These are phyloP conservation scores for Nematostella vectensis DNA, from an alignment of 92 coral and sea anemone species.

Conservation along the genomic window DNA sequence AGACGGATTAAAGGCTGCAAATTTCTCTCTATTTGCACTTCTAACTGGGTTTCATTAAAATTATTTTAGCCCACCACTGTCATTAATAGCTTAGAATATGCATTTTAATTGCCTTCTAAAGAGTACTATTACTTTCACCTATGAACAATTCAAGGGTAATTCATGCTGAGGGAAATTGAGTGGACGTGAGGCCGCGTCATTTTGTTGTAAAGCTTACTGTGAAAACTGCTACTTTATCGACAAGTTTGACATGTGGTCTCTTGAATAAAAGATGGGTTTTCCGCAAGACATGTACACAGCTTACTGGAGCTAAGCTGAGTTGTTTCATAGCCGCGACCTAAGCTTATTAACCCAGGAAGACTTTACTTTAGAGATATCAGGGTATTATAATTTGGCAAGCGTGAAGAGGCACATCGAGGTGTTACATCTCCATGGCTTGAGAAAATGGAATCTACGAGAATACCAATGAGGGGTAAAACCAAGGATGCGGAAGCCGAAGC, in stretches of 20 bases:
- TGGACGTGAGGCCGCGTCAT: background rate
- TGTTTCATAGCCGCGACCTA: background rate
- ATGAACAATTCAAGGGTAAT: conserved; percentile 2
- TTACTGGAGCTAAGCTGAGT: background rate
- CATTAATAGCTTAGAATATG: conserved; percentile 35
- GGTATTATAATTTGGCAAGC: too few relatives aligned
- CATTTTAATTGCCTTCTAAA: conserved; percentile 53
- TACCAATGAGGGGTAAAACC: conserved; percentile 87
- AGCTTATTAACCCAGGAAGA: too few relatives aligned
- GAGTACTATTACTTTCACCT: conserved; percentile 46
- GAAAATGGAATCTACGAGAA: conserved; percentile 18
- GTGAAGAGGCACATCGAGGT: too few relatives aligned
- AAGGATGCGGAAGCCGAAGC: conserved; percentile 97
- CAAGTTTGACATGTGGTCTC: conserved; percentile 11
- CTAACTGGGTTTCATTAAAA: conserved; percentile 57
- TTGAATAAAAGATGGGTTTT: conserved; percentile 26
- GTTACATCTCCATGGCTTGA: too few relatives aligned
- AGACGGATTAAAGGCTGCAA: conserved; percentile 20
- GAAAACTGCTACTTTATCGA: conserved; percentile 8
- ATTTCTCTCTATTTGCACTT: conserved; percentile 51
- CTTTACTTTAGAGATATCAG: too few relatives aligned
- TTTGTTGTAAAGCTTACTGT: background rate
- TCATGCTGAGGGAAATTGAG: background rate
- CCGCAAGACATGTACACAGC: conserved; percentile 8
- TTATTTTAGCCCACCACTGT: conserved; percentile 21